These are phyloP conservation scores for Tetraodon nigroviridis DNA, from an alignment of 2,113 vertebrate genomes.

Conservation along the genomic window DNA sequence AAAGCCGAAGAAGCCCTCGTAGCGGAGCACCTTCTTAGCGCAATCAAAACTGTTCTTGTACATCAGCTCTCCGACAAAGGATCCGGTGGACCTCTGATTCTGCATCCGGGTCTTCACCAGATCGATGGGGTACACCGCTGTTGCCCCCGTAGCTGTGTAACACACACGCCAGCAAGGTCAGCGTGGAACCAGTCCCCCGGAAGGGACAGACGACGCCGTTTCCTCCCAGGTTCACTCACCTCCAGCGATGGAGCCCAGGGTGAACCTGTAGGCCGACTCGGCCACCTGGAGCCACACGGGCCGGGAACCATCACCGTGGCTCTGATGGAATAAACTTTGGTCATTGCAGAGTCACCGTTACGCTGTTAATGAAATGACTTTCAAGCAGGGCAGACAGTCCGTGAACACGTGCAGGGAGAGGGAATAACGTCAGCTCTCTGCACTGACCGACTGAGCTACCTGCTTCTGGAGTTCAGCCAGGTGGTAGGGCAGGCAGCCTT, in stretches of 20 bases:
- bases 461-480: slow-evolving; percentile 90
- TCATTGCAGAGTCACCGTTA: not conserved
- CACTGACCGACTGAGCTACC: slow-evolving; percentile 44
- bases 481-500: slow-evolving; percentile 87
- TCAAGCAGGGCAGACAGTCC: not conserved
- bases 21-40: slow-evolving; percentile 95
- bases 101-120: slow-evolving; percentile 98
- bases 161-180: not conserved
- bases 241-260: slow-evolving; percentile 88
- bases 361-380: not conserved
- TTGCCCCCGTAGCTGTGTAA: slow-evolving; percentile 86
- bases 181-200: not conserved
- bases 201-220: not conserved
- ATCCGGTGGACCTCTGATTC: slow-evolving; percentile 89
- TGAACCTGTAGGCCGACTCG: slow-evolving; percentile 95
- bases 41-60: slow-evolving; percentile 99
- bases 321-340: slow-evolving; percentile 62
- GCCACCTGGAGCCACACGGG: slow-evolving; percentile 88
- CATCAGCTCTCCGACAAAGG: slow-evolving; percentile 93
- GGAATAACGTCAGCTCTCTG: too few species aligned
- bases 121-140: slow-evolving; percentile 94
- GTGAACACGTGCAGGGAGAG: too few species aligned
- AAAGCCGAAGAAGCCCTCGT: slow-evolving; percentile 93
- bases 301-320: slow-evolving; percentile 77
- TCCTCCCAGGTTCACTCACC: slow-evolving; percentile 42